Evolutionary conservation across 2,113 vertebrate species (phyloP).

Genomic region (Taurulus bubalis): DNA sequence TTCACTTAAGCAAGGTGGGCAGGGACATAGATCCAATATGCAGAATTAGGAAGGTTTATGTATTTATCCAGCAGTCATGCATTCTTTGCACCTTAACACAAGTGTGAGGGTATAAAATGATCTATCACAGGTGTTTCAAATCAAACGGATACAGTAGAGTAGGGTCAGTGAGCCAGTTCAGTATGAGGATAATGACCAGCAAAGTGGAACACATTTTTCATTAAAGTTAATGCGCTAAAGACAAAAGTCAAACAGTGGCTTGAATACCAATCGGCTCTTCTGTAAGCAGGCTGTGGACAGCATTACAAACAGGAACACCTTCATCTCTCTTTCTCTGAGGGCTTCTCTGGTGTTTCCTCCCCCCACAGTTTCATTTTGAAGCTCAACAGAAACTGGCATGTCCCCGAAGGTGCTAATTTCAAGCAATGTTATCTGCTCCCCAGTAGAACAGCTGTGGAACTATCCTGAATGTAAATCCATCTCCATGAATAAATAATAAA

Average conservation of each 20-base stretch:
- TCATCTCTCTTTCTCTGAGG: constrained; percentile 38
- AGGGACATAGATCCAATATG: not conserved
- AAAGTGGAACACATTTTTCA: constrained; percentile 64
- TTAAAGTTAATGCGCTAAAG: constrained; percentile 67
- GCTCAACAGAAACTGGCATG: constrained; percentile 28
- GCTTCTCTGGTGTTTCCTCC: constrained; percentile 3
- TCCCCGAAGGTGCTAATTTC: constrained; percentile 41
- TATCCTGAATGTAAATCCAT: constrained; percentile 40
- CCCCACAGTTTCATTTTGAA: constrained; percentile 41
- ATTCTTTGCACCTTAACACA: not conserved
- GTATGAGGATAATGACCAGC: constrained; percentile 36
- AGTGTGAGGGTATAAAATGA: not conserved
- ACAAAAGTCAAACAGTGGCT: constrained; percentile 57
- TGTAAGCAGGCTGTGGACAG: constrained; percentile 39
- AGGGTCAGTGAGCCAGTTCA: constrained; percentile 36
- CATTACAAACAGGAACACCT: constrained; percentile 40
- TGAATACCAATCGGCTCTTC: constrained; percentile 58
- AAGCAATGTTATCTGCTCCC: constrained; percentile 34
- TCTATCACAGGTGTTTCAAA: constrained; percentile 24
- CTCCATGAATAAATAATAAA: constrained; percentile 65
- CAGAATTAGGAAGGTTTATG: not conserved
- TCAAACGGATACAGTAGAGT: constrained; percentile 22
- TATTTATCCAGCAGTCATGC: not conserved
- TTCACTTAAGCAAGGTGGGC: not conserved
- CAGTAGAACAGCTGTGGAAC: constrained; percentile 33